These are phyloP conservation scores for Enteromius argenteus DNA, from an alignment of 2,797 vertebrate genomes.

Conservation along the genomic window DNA sequence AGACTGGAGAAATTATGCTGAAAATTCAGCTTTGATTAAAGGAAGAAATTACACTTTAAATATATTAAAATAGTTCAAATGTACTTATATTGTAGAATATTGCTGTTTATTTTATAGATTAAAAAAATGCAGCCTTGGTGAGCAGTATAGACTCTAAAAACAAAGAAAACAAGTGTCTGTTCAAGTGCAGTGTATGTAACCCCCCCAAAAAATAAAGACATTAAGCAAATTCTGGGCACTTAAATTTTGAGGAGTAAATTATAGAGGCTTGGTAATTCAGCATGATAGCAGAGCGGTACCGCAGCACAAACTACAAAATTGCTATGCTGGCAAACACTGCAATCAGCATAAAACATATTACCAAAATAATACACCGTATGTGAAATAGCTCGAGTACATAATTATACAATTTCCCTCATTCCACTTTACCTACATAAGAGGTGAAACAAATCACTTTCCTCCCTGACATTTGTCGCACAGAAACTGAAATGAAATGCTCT, in stretches of 20 bases:
- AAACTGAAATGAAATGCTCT: constrained; percentile 68
- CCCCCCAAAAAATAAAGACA: not conserved
- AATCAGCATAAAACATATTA: constrained; percentile 48
- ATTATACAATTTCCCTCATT: constrained; percentile 65
- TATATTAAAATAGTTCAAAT: not conserved
- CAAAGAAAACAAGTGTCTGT: no score
- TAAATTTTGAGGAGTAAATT: constrained; percentile 18
- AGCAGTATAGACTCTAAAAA: not conserved
- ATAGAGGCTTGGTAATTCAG: constrained; percentile 34
- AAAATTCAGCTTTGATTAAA: not conserved
- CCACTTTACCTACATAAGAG: constrained; percentile 58
- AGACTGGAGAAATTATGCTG: not conserved
- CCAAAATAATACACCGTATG: constrained; percentile 9
- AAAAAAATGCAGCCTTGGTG: not conserved
- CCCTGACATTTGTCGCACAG: constrained; percentile 66
- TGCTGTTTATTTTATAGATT: not conserved
- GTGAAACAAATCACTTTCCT: constrained; percentile 65
- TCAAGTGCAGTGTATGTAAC: no score
- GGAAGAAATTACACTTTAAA: not conserved
- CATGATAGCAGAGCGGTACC: constrained; percentile 24
- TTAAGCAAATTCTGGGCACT: constrained; percentile 15
- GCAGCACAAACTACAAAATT: constrained; percentile 13
- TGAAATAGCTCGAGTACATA: constrained; percentile 40
- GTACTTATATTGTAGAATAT: not conserved
- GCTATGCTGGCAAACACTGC: constrained; percentile 26